phyloP scores from a whole-genome alignment of 2,797 vertebrate genomes.

The Pseudotriccus pelzelni region DNA sequence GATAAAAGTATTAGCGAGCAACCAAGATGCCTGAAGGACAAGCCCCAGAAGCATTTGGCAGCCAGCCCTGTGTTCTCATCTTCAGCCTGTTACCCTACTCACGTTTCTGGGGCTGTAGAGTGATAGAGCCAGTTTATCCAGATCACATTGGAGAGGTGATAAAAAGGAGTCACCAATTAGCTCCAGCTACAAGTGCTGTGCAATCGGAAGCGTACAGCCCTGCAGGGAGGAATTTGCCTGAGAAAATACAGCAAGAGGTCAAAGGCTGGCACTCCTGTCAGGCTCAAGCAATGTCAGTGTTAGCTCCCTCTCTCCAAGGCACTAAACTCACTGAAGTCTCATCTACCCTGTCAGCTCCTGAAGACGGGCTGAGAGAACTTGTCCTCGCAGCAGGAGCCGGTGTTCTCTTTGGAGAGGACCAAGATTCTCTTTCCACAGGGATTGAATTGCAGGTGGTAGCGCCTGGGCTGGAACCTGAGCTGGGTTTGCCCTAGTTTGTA shows the following conservation, averaged over 20 bases:
- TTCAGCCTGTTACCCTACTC: conserved; percentile 45
- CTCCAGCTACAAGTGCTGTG: not conserved
- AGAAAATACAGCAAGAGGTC: conserved; percentile 30
- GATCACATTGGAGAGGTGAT: conserved; percentile 23
- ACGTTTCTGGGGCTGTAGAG: not conserved
- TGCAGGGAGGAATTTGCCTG: conserved; percentile 9
- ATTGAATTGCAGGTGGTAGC: not conserved
- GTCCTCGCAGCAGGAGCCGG: not conserved
- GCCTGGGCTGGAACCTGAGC: conserved; percentile 51
- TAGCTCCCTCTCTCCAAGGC: conserved; percentile 43
- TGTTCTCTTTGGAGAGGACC: conserved; percentile 50
- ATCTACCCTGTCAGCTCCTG: conserved; percentile 34
- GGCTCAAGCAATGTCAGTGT: conserved; percentile 33
- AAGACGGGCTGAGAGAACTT: conserved; percentile 3
- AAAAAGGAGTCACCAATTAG: conserved; percentile 62
- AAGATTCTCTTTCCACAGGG: conserved; percentile 32
- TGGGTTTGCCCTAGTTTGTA: not conserved
- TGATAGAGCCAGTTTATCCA: conserved; percentile 62
- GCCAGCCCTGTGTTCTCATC: conserved; percentile 26
- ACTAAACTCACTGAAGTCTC: not conserved
- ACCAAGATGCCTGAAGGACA: not conserved
- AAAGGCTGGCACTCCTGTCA: not conserved
- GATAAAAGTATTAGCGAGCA: conserved; percentile 48
- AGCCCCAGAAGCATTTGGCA: conserved; percentile 42
- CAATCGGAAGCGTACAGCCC: conserved; percentile 22